Base-by-base conservation (phyloP, 2,888 invertebrate species). In the Imbricaverruca yamaguchii region DNA sequence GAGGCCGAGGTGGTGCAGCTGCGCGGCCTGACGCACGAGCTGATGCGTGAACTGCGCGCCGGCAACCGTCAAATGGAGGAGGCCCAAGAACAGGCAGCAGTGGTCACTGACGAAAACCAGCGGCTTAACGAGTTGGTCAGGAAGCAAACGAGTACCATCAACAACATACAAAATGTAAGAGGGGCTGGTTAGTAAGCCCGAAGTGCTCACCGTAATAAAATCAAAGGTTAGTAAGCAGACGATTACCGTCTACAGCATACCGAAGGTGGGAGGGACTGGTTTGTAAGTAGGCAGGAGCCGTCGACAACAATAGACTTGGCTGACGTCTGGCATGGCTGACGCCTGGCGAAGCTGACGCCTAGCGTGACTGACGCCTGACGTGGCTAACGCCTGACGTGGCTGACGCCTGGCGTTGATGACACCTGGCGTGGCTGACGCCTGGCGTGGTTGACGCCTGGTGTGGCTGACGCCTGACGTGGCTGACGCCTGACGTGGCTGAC, bases 1-100 rank as follows among this genome's bases (percentile, higher is more conserved):
- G 90, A 91, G 86, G 87, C 88, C 2, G 91, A 91, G 87, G 89
- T 90, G 25, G 88, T 88, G 81, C 89, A 90, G 83, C 86, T 91
- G 11, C 87, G 90, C 80, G 91, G 90, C 0, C 84, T 91, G 23
- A 90, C 90, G 0, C 87, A 89, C 0, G 91, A 92, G 82, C 91
- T 92, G 84, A 91, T 91, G 85, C 88, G 85, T 83, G 85, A 85
- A 25, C 88, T 92, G 8, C 89, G 90, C 83, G 87, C 89, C 0
- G 88, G 92, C 69, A 88, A 88, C 79, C 87, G 89, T 23, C 90
- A 91, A 85, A 88, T 91, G 80, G 91, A 90, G 83, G 89, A 89
- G 83, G 88, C 91, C 83, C 88, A 89, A 84, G 83, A 86, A 25
- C 78, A 84, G 21, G 83, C 84, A 82, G 83, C 82, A 18, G 85